A percentile compares a stretch with the other conserved stretches of the same genome.
phyloP scores from a whole-genome alignment of 2,113 vertebrate species.

The Suricata suricatta region DNA sequence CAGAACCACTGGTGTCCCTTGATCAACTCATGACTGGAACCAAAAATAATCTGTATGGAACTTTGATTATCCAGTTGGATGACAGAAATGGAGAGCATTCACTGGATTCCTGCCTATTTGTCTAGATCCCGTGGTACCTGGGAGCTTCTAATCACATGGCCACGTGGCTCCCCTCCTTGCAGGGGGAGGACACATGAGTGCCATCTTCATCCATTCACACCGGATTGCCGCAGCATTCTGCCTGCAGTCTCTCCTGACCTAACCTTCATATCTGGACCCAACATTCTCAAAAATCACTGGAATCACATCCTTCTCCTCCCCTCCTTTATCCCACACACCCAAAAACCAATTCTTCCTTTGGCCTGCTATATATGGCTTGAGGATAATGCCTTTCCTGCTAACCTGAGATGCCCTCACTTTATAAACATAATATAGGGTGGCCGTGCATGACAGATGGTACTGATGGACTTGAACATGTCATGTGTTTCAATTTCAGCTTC shows the following conservation, averaged over 20 bases:
- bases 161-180: accelerated
- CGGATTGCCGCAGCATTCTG: not conserved
- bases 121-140: not conserved
- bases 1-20: not conserved
- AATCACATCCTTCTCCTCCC: not conserved
- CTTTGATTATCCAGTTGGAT: not conserved
- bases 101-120: not conserved
- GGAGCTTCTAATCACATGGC: not conserved
- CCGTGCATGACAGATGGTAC: not conserved
- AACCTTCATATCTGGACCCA: not conserved
- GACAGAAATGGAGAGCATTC: not conserved
- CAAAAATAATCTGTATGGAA: not conserved
- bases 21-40: not conserved
- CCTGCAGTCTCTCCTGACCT: not conserved
- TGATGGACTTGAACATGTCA: not conserved
- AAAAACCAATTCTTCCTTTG: not conserved
- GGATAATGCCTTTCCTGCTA: not conserved
- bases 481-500: not conserved
- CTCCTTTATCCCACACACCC: not conserved
- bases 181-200: not conserved
- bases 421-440: not conserved
- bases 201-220: not conserved
- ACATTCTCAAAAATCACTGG: not conserved
- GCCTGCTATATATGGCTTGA: not conserved
- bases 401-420: not conserved